A percentile compares a stretch with the other conserved stretches of the same genome.
These are phyloP conservation scores for Dyspetes luteomarginatus DNA, from an alignment of 2,888 invertebrate genomes.

Conservation along the genomic window DNA sequence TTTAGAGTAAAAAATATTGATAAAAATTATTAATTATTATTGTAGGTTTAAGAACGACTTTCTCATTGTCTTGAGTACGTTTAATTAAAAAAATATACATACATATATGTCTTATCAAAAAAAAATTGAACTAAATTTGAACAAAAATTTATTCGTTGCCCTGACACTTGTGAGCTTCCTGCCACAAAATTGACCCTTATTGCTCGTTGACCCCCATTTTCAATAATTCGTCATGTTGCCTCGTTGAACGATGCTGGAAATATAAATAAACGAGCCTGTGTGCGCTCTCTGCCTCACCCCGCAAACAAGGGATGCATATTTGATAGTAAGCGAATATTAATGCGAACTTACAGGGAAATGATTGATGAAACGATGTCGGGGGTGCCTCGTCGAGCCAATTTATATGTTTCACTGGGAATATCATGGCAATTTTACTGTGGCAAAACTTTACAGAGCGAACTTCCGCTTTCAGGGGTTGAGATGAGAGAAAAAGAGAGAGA, in stretches of 20 bases:
- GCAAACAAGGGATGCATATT: conserved; percentile 79
- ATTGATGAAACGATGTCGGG: conserved; percentile 75
- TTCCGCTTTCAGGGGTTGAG: neutral
- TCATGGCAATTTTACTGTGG: conserved; percentile 44
- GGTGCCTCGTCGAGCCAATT: conserved; percentile 65
- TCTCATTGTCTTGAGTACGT: no score
- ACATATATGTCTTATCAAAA: no score
- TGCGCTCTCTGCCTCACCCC: conserved; percentile 23
- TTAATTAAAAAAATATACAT: no score
- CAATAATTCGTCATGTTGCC: neutral
- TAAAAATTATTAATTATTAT: no score
- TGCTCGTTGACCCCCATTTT: neutral
- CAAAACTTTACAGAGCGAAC: conserved; percentile 27
- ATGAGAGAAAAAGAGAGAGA: neutral
- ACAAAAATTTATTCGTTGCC: no score
- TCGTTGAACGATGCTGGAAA: conserved; percentile 47
- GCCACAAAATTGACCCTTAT: no score
- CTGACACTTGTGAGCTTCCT: no score
- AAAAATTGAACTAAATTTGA: no score
- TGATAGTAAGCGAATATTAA: conserved; percentile 79
- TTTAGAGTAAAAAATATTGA: no score
- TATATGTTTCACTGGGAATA: conserved; percentile 65
- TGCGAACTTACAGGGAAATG: conserved; percentile 74
- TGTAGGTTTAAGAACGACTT: no score
- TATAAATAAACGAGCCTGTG: conserved; percentile 64